Conservation (phyloP, 2,888 invertebrate species). For the Aphidius colemani region DNA sequence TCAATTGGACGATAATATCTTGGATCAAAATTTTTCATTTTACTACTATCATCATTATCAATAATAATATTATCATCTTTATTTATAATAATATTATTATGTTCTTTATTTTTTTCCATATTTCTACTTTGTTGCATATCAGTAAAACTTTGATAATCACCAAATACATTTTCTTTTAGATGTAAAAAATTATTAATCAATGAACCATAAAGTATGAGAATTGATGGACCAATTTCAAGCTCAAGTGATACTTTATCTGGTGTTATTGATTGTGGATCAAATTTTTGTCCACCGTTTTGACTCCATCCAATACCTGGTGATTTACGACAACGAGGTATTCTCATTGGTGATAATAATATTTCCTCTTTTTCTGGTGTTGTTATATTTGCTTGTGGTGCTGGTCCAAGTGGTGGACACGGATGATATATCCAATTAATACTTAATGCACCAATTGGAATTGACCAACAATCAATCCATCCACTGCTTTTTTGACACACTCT, state of each 20-base stretch:
- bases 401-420: conserved; percentile 87
- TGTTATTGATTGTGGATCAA: conserved; percentile 83
- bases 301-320: conserved; percentile 73
- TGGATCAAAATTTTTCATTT: conserved; percentile 75
- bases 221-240: conserved; percentile 92
- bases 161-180: conserved; percentile 95
- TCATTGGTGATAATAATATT: conserved; percentile 86
- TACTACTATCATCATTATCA: conserved; percentile 56
- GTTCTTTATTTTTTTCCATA: conserved; percentile 51
- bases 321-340: conserved; percentile 80
- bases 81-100: conserved; percentile 60
- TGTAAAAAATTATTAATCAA: conserved; percentile 87
- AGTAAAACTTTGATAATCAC: conserved; percentile 91
- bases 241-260: conserved; percentile 92
- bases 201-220: conserved; percentile 88
- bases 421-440: conserved; percentile 91
- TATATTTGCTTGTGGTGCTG: conserved; percentile 87
- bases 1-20: conserved; percentile 87
- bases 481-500: conserved; percentile 73
- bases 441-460: conserved; percentile 90
- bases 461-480: conserved; percentile 97
- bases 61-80: conserved; percentile 59
- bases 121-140: conserved; percentile 77
- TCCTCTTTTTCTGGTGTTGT: conserved; percentile 95
- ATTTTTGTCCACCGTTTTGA: conserved; percentile 72